Percentiles rank a stretch among this genome's conserved stretches.
These are phyloP conservation scores for Sternotherus odoratus DNA, from an alignment of 2,797 vertebrate species.

Conservation along the genomic window DNA sequence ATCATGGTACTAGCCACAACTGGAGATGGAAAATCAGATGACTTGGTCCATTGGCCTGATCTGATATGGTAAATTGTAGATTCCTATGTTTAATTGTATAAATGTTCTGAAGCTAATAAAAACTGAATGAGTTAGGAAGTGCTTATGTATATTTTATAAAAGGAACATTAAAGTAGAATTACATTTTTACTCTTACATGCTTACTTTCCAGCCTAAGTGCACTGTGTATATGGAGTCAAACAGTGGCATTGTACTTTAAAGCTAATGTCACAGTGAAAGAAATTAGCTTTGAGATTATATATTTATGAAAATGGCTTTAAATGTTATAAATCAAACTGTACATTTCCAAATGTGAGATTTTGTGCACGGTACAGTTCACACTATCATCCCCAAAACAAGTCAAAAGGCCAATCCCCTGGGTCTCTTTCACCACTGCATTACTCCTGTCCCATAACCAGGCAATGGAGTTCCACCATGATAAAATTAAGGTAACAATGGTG, in stretches of 20 bases:
- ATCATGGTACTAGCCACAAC: background rate
- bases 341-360: background rate
- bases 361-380: background rate
- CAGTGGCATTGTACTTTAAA: background rate
- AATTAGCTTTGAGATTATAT: background rate
- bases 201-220: slow-evolving; percentile 44
- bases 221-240: slow-evolving; percentile 32
- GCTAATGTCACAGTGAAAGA: slow-evolving; percentile 10
- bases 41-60: background rate
- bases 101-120: slow-evolving; percentile 28
- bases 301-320: background rate
- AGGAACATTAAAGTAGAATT: slow-evolving; percentile 32
- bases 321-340: background rate
- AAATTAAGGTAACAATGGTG: background rate
- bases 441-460: background rate
- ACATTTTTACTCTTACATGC: slow-evolving; percentile 21
- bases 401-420: background rate
- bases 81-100: background rate
- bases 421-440: background rate
- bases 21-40: background rate
- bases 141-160: slow-evolving; percentile 69
- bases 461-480: background rate
- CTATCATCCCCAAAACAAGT: background rate
- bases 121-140: slow-evolving; percentile 52
- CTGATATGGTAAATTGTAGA: background rate